Conservation (phyloP, 2,888 invertebrate species). For the Esperia sulphurella region DNA sequence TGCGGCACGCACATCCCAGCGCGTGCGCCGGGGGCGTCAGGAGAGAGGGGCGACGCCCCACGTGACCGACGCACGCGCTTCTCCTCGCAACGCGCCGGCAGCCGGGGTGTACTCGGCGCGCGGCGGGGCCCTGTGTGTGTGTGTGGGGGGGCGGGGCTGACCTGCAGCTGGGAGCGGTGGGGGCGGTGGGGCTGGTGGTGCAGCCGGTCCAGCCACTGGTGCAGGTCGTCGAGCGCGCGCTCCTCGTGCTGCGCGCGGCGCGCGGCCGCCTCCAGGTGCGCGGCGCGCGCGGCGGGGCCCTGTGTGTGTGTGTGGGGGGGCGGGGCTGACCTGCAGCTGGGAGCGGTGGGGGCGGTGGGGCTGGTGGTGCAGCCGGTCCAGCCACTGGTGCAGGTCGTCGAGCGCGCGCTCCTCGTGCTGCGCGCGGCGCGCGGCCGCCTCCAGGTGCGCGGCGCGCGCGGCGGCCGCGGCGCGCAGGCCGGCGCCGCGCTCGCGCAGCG, state of each 20-base stretch:
- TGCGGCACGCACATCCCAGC: no score
- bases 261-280: constrained; percentile 11
- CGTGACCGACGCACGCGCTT: no score
- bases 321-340: no score
- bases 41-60: no score
- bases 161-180: no score
- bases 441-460: constrained; percentile 30
- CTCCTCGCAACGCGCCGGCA: no score
- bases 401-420: constrained; percentile 87
- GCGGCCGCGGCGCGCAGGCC: constrained; percentile 76
- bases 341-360: background rate
- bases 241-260: constrained; percentile 77
- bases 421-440: constrained; percentile 84
- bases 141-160: no score
- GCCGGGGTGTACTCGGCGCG: no score
- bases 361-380: constrained; percentile 52
- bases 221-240: constrained; percentile 79
- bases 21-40: no score
- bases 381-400: constrained; percentile 85
- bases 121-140: no score
- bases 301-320: no score
- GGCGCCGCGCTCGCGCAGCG: constrained; percentile 82
- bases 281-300: no score
- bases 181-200: background rate
- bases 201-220: constrained; percentile 82